Percentiles rank a stretch among this genome's conserved stretches.
Conservation (phyloP, 2,888 invertebrate species). For the Cheilosia pagana region DNA sequence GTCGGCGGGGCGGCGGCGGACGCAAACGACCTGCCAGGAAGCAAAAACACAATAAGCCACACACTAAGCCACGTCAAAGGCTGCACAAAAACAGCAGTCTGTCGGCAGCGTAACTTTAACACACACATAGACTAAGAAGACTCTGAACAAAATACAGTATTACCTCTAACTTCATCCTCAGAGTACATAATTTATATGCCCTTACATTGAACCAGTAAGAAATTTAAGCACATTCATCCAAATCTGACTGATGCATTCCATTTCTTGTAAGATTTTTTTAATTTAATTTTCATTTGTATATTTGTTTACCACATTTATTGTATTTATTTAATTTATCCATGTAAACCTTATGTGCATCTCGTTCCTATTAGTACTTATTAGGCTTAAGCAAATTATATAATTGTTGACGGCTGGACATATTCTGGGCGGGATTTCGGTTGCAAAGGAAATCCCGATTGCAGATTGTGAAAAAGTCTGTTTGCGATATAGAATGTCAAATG, state of each 20-base stretch:
- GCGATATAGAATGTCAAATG: conserved; percentile 32
- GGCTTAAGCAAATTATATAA: conserved; percentile 21
- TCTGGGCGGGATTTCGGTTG: conserved; percentile 32
- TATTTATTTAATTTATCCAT: conserved; percentile 74
- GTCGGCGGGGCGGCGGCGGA: conserved; percentile 1
- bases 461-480: conserved; percentile 3
- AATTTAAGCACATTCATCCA: conserved; percentile 57
- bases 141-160: conserved; percentile 55
- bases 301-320: conserved; percentile 16
- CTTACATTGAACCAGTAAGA: conserved; percentile 63
- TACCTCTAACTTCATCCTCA: conserved; percentile 70
- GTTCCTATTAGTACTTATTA: conserved; percentile 74
- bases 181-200: conserved; percentile 43
- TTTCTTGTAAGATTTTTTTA: conserved; percentile 31
- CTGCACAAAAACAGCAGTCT: conserved; percentile 19
- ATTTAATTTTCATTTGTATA: conserved; percentile 12
- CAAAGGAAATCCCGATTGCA: conserved; percentile 14
- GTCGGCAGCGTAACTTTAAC: conserved; percentile 32
- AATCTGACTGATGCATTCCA: conserved; percentile 70
- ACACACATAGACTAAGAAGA: conserved; percentile 11
- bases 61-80: conserved; percentile 13
- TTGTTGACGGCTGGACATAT: conserved; percentile 1
- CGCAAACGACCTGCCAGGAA: conserved; percentile 21
- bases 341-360: conserved; percentile 56
- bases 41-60: conserved; percentile 11